Base-by-base conservation (phyloP, 2,797 vertebrate genomes). In the Trachops cirrhosus region DNA sequence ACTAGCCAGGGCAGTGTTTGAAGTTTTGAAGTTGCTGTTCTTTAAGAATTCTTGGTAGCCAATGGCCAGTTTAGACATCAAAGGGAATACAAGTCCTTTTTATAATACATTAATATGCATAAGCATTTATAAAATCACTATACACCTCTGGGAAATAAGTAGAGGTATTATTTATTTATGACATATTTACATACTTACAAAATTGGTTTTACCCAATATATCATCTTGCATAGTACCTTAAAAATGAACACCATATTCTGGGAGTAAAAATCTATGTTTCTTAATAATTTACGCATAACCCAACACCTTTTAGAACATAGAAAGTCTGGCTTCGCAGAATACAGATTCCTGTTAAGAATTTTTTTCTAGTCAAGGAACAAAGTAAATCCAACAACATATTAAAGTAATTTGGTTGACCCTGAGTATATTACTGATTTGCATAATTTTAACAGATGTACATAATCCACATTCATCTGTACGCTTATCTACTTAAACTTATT, bases 181-280 rank as follows among this genome's bases (percentile, higher is more conserved):
- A 70, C 52, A 68, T 95, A 97, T 96, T 95, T 97, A 97, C 96
- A 97, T 95, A 97, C 32, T 89, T 96, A 97, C 86, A 97, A 91
- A 97, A 84, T 37, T 88, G 88, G 84, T 91, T 88, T 88, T 83
- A 95, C 68, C 44, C 37, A 96, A 78, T 67, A 96, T 15, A 91
- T 90, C 80, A 88, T 89, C 87, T 46, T 96, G 59, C 50, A 71
- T 48, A 92, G 68, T 91, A 92, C 64, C 57, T 94, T 77, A 93
- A 94, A 86, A 95, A 94, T 71, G 77, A 97, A 90, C 24, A 92
- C 32, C 50, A 67, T 77, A 84, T 64, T 39, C 74, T 50, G 50
- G 62, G 74, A 91, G 64, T 85, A 95, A 92, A 97, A 94, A 70
- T 74, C 67, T 29, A 19, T 11, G 57, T 88, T 90, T 95, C 19